Conservation (phyloP, 2,888 invertebrate species). For the Acronicta aceris region DNA sequence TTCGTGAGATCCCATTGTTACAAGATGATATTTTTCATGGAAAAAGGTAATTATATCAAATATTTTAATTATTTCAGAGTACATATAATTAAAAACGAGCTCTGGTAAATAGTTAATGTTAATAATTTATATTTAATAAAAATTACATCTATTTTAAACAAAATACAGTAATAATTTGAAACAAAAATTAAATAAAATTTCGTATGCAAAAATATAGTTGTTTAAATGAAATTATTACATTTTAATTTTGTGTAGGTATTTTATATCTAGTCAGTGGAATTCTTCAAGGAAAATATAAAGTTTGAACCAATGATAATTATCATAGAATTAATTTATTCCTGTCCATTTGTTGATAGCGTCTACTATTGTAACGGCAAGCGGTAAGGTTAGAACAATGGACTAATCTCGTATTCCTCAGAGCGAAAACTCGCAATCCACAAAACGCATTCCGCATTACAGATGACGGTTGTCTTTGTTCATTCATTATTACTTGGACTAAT, state of each 20-base stretch:
- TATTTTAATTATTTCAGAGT: background rate
- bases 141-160: no score
- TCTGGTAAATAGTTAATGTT: no score
- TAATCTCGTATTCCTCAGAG: constrained; percentile 55
- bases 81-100: background rate
- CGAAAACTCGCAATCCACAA: constrained; percentile 39
- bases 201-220: no score
- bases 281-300: constrained; percentile 20
- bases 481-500: constrained; percentile 2
- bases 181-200: no score
- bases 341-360: constrained; percentile 5
- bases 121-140: no score
- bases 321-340: constrained; percentile 14
- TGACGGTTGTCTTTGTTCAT: constrained; percentile 27
- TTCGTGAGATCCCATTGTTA: background rate
- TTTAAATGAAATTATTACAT: background rate
- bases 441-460: constrained; percentile 28
- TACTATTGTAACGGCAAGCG: constrained; percentile 16
- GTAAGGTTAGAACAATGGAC: constrained; percentile 48
- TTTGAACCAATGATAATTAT: constrained; percentile 23
- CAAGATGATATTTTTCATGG: no score
- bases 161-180: no score
- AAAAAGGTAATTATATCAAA: background rate
- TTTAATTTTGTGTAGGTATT: no score
- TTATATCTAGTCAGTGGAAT: background rate